These are phyloP conservation scores for Apogon talboti DNA, from an alignment of 2,797 vertebrate genomes.

Conservation along the genomic window DNA sequence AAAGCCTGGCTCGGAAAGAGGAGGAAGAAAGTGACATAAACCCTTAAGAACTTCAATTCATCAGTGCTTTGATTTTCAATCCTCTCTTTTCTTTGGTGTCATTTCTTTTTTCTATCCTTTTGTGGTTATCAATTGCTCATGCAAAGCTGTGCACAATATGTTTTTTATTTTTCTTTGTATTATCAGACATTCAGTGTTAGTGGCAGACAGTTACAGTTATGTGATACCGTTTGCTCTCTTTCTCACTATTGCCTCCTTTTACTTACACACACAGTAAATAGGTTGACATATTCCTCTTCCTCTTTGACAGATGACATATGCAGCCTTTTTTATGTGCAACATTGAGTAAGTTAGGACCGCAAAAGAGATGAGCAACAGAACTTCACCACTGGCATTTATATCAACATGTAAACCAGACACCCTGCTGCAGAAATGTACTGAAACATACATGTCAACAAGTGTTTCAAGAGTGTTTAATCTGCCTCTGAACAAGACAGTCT, in stretches of 20 bases:
- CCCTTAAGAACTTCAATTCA: conserved; percentile 51
- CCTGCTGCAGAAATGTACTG: background rate
- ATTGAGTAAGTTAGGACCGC: too few relatives aligned
- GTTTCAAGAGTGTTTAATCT: background rate
- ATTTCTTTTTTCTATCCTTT: conserved; percentile 8
- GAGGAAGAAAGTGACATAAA: conserved; percentile 43
- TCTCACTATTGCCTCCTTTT: background rate
- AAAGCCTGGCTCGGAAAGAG: conserved; percentile 19
- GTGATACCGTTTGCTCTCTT: background rate
- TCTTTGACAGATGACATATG: too few relatives aligned
- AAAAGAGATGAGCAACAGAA: too few relatives aligned
- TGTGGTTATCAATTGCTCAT: conserved; percentile 28
- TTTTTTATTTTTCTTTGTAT: conserved; percentile 13
- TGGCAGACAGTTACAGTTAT: conserved; percentile 22
- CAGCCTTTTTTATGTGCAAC: too few relatives aligned
- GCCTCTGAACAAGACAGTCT: conserved; percentile 11
- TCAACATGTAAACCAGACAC: background rate
- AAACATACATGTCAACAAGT: background rate
- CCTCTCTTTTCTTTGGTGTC: conserved; percentile 18
- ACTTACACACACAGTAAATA: background rate
- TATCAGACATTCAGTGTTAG: conserved; percentile 25
- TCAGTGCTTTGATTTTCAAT: conserved; percentile 38
- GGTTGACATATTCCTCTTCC: too few relatives aligned
- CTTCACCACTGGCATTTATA: too few relatives aligned
- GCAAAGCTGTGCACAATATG: conserved; percentile 40